phyloP scores from a whole-genome alignment of 2,113 vertebrate species.

The Silurus glanis region DNA sequence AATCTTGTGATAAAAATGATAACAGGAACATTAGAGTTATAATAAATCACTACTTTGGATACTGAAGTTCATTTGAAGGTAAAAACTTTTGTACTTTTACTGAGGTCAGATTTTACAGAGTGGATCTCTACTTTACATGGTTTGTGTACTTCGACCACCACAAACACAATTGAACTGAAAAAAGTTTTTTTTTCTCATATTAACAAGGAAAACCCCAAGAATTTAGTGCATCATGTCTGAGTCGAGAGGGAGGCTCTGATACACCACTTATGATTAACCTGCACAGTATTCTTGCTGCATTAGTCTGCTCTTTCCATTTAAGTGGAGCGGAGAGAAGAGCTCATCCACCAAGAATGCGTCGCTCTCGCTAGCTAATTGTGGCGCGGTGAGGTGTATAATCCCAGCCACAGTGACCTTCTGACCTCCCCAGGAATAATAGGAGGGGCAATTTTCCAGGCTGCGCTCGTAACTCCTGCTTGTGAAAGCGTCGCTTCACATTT shows the following conservation, averaged over 20 bases:
- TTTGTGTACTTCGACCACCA: no score
- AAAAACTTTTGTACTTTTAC: no score
- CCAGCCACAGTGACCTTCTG: neutral
- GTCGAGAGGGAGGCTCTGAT: neutral
- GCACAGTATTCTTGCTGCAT: neutral
- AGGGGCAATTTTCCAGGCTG: conserved; percentile 15
- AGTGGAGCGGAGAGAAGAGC: neutral
- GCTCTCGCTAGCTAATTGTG: conserved; percentile 1
- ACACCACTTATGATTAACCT: neutral
- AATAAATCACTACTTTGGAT: no score
- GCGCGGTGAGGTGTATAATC: neutral
- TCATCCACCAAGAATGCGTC: neutral
- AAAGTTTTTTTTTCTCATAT: neutral
- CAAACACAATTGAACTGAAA: neutral
- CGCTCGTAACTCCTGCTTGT: neutral
- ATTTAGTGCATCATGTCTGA: neutral
- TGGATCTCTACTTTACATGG: no score
- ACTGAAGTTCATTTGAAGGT: no score
- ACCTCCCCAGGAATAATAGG: conserved; percentile 6
- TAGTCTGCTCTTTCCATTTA: neutral
- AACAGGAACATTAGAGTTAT: no score
- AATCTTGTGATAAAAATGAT: no score
- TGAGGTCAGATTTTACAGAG: no score
- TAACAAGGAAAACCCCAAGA: neutral
- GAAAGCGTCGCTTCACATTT: conserved; percentile 1